Evolutionary conservation across 37 sponge, comb jelly and placozoan species (phyloP), one percentile per base, ranked within the genome.

Genomic region (Chondrilla cf. caribensis): DNA sequence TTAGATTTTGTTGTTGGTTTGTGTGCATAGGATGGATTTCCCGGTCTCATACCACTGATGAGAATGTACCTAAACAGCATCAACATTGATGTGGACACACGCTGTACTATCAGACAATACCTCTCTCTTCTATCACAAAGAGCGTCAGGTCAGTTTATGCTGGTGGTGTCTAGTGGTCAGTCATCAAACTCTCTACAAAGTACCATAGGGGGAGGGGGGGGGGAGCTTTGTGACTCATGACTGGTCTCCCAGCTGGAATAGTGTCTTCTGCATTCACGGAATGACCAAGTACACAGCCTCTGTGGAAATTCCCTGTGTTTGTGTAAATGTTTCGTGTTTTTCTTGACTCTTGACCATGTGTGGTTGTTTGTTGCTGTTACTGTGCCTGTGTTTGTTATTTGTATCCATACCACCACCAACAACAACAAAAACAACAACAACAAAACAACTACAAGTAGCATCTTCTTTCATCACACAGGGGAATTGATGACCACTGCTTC

Each of bases 401-500:
- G n/a, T n/a, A n/a, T n/a, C n/a, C n/a, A n/a, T n/a, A n/a, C n/a
- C n/a, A n/a, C n/a, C n/a, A n/a, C n/a, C n/a, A n/a, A n/a, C n/a
- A n/a, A n/a, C n/a, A n/a, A n/a, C n/a, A n/a, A n/a, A n/a, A n/a
- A n/a, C n/a, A n/a, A n/a, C n/a, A n/a, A n/a, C n/a, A n/a, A n/a
- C n/a, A n/a, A n/a, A n/a, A n/a, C n/a, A n/a, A n/a, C n/a, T n/a
- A n/a, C n/a, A n/a, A n/a, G n/a, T n/a, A n/a, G n/a, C n/a, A n/a
- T n/a, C n/a, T n/a, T n/a, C n/a, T n/a, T n/a, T n/a, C n/a, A n/a
- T n/a, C n/a, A n/a, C n/a, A 0, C 67, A 96, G 98, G 98, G 15
- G 94, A 98, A 70, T 79, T 98, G 58, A 66, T 85, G 86, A 98
- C 98, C 24, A 86, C 90, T 0, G 98, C 98, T 25, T 64, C 70